Evolutionary conservation across 2,113 vertebrate genomes (phyloP).

Genomic region (Pelodiscus sinensis): DNA sequence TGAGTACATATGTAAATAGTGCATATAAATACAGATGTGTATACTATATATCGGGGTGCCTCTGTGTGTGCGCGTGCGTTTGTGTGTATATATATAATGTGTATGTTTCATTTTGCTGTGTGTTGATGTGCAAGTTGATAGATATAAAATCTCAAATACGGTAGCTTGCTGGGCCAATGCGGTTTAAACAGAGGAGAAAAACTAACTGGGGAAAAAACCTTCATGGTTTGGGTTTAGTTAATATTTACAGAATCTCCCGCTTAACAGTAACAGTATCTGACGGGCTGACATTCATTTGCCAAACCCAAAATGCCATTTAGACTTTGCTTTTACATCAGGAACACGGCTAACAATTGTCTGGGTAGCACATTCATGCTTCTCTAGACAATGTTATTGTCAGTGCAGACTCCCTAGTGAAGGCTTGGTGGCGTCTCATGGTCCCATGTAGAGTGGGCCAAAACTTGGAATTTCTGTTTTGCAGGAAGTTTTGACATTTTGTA

Average conservation of each 20-base stretch:
- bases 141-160: not conserved
- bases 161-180: not conserved
- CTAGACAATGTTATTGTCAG: not conserved
- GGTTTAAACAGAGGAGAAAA: not conserved
- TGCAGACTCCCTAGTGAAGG: not conserved
- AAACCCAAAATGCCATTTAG: not conserved
- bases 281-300: not conserved
- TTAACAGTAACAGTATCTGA: not conserved
- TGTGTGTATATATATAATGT: not conserved
- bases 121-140: not conserved
- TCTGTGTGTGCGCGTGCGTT: too few relatives aligned
- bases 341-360: not conserved
- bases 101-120: not conserved
- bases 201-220: not conserved
- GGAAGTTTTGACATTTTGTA: not conserved
- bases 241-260: not conserved
- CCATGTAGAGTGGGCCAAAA: not conserved
- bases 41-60: not conserved
- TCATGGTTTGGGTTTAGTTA: not conserved
- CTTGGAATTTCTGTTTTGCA: not conserved
- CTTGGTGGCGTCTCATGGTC: constrained; percentile 7
- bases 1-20: not conserved
- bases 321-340: accelerated
- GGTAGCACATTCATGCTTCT: not conserved
- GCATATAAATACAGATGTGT: not conserved